phyloP scores from a whole-genome alignment of 35 echinoderm and acorn worm genomes.

The Heliocidaris erythrogramma region DNA sequence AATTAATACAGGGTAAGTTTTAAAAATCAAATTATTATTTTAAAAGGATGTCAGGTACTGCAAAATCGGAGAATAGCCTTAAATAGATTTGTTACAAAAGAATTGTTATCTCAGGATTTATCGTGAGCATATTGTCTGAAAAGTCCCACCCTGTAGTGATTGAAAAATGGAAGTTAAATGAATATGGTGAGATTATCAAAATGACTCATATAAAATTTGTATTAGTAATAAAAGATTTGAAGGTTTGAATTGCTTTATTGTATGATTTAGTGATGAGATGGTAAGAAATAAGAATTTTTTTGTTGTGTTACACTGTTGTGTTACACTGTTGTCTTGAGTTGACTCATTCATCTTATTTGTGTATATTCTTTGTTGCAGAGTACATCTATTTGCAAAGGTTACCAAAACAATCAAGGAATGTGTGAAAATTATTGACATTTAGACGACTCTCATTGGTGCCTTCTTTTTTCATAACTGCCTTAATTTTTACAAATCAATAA shows the following conservation, averaged over 20 bases:
- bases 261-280: no score
- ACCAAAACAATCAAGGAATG: not conserved
- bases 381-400: no score
- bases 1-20: constrained; percentile 94
- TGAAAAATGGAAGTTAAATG: no score
- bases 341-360: not conserved
- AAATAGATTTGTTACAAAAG: not conserved
- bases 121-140: no score
- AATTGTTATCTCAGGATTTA: not conserved
- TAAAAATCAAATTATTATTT: not conserved
- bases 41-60: not conserved
- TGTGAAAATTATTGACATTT: not conserved
- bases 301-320: no score
- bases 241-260: no score
- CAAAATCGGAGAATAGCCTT: not conserved
- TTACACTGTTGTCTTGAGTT: not conserved
- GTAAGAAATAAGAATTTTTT: no score
- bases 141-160: no score
- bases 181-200: no score
- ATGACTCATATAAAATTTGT: no score
- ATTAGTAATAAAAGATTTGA: no score
- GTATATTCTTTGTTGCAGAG: not conserved
- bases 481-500: not conserved
- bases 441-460: not conserved
- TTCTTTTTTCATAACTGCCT: not conserved